Base-by-base conservation (phyloP, 2,888 invertebrate species). In the Melanostoma mellinum region DNA sequence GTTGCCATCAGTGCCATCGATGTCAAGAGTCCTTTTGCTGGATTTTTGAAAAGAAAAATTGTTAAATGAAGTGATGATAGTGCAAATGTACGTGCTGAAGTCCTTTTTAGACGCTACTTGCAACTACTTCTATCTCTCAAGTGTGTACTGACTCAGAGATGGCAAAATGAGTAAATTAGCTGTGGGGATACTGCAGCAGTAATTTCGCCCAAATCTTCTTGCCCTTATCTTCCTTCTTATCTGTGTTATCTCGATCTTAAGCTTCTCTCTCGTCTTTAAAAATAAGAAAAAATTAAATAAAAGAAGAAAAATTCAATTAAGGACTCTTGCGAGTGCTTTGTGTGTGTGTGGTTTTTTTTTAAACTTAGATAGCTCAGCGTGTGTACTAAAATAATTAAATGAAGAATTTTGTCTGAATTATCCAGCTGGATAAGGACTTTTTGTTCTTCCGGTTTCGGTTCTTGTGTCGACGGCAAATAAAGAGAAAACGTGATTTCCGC, bases 361-460 rank as follows among this genome's bases (percentile, higher is more conserved):
- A 42, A 61, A 55, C 46, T 20, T 46, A 61, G 40, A 40, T 40
- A 35, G 46, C 33, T 3, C 55, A 48, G 30, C 33, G 36, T 69
- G 60, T 75, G 65, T 65, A 71, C 74, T 69, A 56, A 56, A 74
- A 52, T 56, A 69, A 74, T 48, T 40, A 58, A 60, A 58, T 60
- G 6, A 71, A 61, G 10, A 53, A 35, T 42, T 52, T 35, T 40
- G 36, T 72, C 65, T 65, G 48, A 10, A 48, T 74, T 74, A 42
- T 69, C 42, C 60, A 50, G 56, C 33, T 30, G 63, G 53, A 38
- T 61, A 46, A 61, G 48, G 36, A 61, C 36, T 63, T 48, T 36
- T 55, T 55, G 55, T 40, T 65, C 50, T 56, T 60, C 71, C 60
- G 38, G 38, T 35, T 38, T 36, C 3, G 50, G n/a, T 50, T 20